Evolutionary conservation across 1,140 invertebrate species (phyloP), one percentile per base, ranked within the genome.

Genomic region (Helicoverpa armigera): DNA sequence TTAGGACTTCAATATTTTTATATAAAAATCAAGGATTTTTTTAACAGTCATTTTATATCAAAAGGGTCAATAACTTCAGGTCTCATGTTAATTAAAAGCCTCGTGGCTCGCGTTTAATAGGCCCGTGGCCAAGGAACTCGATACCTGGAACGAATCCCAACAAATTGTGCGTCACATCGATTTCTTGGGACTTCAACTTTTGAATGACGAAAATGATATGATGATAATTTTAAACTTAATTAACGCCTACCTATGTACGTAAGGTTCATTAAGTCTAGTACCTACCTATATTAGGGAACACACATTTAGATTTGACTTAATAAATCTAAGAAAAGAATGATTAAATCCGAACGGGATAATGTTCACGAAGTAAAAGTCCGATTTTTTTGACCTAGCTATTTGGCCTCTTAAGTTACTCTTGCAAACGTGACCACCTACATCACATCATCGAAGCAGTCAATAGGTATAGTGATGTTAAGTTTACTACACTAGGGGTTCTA

Each of bases 151-250:
- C 67, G 16, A 70, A 53, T 53, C 50, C 16, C 3, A 13, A 51
- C 67, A 48, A 70, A 70, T 53, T 70, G 48, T 70, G 48, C 48
- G 35, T 14, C 67, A 29, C 29, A 70, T 70, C 67, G 23, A 70
- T 70, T 70, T 70, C n/a, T 13, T 23, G 67, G 13, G 12, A 65
- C 18, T 3, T 23, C 0, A 18, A 18, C 16, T 69, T 51, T 65
- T 61, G 18, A 56, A 18, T n/a, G 4, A n/a, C 13, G 1, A n/a
- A n/a, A n/a, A 54, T 3, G 4, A 1, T 54, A 54, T 5, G 2
- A 5, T n/a, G 2, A n/a, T 14, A 1, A n/a, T 14, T 14, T n/a
- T 13, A 54, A 54, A 4, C 1, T 54, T 54, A 54, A n/a, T 54
- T 54, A 35, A 35, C 3, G 3, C 35, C 7, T n/a, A n/a, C n/a